phyloP scores from a whole-genome alignment of 2,797 vertebrate species.

The Takifugu rubripes region DNA sequence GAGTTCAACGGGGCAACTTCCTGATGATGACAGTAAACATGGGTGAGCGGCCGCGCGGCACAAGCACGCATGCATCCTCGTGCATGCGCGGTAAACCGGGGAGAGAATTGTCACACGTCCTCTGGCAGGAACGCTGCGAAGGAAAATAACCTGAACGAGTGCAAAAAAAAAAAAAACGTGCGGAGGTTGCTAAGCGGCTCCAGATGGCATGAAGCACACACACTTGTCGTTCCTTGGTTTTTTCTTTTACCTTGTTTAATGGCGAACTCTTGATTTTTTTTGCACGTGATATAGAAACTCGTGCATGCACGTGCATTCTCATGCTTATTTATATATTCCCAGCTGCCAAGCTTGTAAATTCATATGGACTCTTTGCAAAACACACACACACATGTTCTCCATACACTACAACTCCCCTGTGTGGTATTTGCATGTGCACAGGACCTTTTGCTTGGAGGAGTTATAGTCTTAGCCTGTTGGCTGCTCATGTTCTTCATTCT shows the following conservation, averaged over 20 bases:
- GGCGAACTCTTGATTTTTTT: not conserved
- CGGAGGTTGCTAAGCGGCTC: slow-evolving; percentile 28
- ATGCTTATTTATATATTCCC: slow-evolving; percentile 23
- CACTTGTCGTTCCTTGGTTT: slow-evolving; percentile 5
- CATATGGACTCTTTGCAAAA: slow-evolving; percentile 20
- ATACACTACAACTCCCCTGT: slow-evolving; percentile 4
- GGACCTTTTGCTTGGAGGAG: slow-evolving; percentile 3
- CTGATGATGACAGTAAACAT: slow-evolving; percentile 88
- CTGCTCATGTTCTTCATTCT: slow-evolving; percentile 4
- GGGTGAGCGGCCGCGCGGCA: slow-evolving; percentile 65
- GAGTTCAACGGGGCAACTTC: slow-evolving; percentile 76
- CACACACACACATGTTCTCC: slow-evolving; percentile 7
- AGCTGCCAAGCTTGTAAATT: slow-evolving; percentile 9
- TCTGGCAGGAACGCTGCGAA: slow-evolving; percentile 44
- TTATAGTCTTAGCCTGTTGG: slow-evolving; percentile 6
- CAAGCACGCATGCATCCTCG: slow-evolving; percentile 7
- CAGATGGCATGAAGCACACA: slow-evolving; percentile 36
- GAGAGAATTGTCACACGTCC: slow-evolving; percentile 46
- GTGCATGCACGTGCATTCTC: not conserved
- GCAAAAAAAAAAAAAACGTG: slow-evolving; percentile 15
- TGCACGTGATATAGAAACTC: not conserved
- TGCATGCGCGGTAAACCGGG: not conserved
- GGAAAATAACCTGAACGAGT: slow-evolving; percentile 30
- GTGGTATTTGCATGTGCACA: slow-evolving; percentile 20
- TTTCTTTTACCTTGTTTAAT: not conserved